Conservation (phyloP, 92 coral and sea anemone genomes). For the Plumapathes pennacea region DNA sequence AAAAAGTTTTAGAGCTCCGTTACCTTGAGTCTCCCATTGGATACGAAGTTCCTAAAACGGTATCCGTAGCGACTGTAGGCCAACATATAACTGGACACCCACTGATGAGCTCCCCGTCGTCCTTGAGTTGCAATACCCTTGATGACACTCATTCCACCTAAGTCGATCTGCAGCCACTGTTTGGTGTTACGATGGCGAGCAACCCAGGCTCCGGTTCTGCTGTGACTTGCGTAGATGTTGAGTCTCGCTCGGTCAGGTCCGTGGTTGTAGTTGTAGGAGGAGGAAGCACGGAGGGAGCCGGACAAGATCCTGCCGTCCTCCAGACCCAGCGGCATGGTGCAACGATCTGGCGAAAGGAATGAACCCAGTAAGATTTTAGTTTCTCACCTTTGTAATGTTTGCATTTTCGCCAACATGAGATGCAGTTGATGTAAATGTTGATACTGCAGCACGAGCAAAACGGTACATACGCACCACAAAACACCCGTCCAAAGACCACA, state of each 20-base stretch:
- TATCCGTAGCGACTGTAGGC: conserved; percentile 54
- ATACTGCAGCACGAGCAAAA: too few relatives aligned
- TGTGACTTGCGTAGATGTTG: conserved; percentile 44
- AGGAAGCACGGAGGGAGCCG: conserved; percentile 73
- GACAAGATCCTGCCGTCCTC: conserved; percentile 72
- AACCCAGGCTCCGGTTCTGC: conserved; percentile 88
- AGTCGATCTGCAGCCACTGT: conserved; percentile 83
- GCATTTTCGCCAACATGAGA: too few relatives aligned
- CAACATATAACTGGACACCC: conserved; percentile 64
- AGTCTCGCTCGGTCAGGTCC: conserved; percentile 81
- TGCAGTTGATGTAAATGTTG: too few relatives aligned
- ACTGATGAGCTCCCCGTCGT: conserved; percentile 74
- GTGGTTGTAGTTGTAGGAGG: conserved; percentile 59
- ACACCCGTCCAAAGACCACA: too few relatives aligned
- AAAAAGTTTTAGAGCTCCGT: too few relatives aligned
- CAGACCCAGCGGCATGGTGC: conserved; percentile 78
- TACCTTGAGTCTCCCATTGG: conserved; percentile 64
- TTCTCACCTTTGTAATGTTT: not conserved
- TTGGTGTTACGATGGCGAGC: conserved; percentile 50
- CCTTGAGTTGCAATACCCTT: conserved; percentile 95
- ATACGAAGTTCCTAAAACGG: conserved; percentile 54
- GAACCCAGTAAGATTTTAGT: not conserved
- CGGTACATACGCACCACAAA: too few relatives aligned
- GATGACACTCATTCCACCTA: conserved; percentile 41
- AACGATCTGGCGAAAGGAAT: conserved; percentile 41